A percentile compares a stretch with the other conserved stretches of the same genome.
These are phyloP conservation scores for Chionodraco myersi DNA, from an alignment of 2,113 vertebrate species.

Conservation along the genomic window DNA sequence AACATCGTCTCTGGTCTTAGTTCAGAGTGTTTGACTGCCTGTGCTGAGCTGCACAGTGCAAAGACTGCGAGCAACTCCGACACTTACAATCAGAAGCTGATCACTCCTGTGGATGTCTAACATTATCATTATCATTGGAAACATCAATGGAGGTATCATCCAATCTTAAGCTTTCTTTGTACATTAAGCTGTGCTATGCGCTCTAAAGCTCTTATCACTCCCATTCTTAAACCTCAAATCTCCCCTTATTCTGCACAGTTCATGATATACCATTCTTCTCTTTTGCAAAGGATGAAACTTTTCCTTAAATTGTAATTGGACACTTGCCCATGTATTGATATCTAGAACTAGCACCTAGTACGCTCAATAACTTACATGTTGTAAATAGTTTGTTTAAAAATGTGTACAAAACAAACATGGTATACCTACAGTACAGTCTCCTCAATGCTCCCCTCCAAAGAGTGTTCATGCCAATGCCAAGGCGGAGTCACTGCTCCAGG, in stretches of 20 bases:
- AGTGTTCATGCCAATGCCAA: not conserved
- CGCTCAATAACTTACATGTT: slow-evolving; percentile 18
- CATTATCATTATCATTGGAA: slow-evolving; percentile 28
- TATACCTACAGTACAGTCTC: not conserved
- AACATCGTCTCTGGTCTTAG: slow-evolving; percentile 25
- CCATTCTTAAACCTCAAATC: slow-evolving; percentile 11
- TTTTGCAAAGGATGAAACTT: not conserved
- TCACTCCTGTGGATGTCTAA: slow-evolving; percentile 9
- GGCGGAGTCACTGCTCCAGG: not conserved
- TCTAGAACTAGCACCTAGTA: not conserved
- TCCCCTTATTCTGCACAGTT: slow-evolving; percentile 18
- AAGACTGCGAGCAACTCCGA: not conserved
- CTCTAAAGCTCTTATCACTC: slow-evolving; percentile 25
- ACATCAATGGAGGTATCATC: slow-evolving; percentile 14
- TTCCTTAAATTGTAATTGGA: slow-evolving; percentile 25
- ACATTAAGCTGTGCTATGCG: slow-evolving; percentile 37
- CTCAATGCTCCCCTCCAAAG: not conserved
- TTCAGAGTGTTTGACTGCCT: not conserved
- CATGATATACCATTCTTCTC: not conserved
- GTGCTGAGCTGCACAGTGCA: slow-evolving; percentile 3
- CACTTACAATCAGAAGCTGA: slow-evolving; percentile 15
- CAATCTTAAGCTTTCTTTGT: slow-evolving; percentile 31
- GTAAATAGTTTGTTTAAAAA: slow-evolving; percentile 11
- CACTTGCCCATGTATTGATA: not conserved
- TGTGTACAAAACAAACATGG: not conserved